Evolutionary conservation across 2,888 invertebrate genomes (phyloP), one percentile per base, ranked within the genome.

Genomic region (Cephus pulcher): DNA sequence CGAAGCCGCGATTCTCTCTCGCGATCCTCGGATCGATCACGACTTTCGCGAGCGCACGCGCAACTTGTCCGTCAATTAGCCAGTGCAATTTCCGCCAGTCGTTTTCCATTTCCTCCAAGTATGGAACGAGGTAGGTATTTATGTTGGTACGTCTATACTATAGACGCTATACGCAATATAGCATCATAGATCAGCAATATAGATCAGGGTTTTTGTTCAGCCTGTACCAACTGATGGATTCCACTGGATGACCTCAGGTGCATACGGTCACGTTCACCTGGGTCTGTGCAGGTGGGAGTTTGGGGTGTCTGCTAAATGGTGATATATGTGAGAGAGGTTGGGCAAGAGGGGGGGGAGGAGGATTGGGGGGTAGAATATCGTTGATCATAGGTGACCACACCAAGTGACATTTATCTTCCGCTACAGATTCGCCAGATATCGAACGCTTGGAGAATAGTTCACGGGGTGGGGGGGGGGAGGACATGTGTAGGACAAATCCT

Each of bases 401-500:
- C 86, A 83, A 82, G 86, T 86, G 88, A 88, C 89, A 88, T 89
- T 88, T 88, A 87, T 90, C 88, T 89, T 89, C 86, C 83, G 33
- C 32, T 71, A 15, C 71, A 34, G 71, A 71, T 71, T 34, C 71
- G 32, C 33, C 71, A 83, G 85, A 87, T 89, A 89, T 89, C 88
- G 89, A 88, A 87, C 89, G 84, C 84, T 88, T 88, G 87, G 88
- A 88, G 89, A 88, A 89, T 89, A 88, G 88, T 89, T 88, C 87
- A 87, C 86, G 86, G 85, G 86, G 11, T 9, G 9, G 34, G 1
- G 34, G 9, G 12, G 35, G 86, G 86, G 83, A 86, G 86, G 88
- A 90, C 90, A 90, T 88, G 86, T 89, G 91, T 90, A 89, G 87
- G 88, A 89, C 90, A 90, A 90, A 91, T 90, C 90, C 90, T 87